Evolutionary conservation across 2,797 vertebrate genomes (phyloP).

Genomic region (Poecilia velifera): DNA sequence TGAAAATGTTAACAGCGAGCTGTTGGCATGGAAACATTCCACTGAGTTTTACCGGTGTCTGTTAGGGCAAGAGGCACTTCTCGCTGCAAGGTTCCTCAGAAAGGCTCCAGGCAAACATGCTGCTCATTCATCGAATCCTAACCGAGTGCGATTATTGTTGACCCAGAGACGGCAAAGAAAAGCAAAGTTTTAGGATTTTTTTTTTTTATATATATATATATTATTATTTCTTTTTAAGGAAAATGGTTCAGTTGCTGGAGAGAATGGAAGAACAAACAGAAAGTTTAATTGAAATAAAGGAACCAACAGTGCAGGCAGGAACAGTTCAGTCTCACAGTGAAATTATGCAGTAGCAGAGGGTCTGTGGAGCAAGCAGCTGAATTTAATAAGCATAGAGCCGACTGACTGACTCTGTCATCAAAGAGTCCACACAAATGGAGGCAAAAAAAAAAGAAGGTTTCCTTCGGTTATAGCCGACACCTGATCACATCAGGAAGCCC

Average conservation of each 20-base stretch:
- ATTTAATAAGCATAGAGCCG: slow-evolving; percentile 24
- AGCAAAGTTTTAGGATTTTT: background rate
- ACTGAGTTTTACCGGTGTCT: slow-evolving; percentile 65
- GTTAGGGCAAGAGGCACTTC: slow-evolving; percentile 55
- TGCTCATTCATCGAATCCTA: slow-evolving; percentile 33
- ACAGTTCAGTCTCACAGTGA: slow-evolving; percentile 18
- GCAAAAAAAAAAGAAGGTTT: background rate
- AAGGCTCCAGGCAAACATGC: slow-evolving; percentile 46
- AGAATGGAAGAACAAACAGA: slow-evolving; percentile 26
- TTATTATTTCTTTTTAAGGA: background rate
- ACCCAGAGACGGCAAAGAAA: slow-evolving; percentile 20
- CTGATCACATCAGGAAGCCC: slow-evolving; percentile 14
- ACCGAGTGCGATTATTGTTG: slow-evolving; percentile 22
- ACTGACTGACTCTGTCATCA: slow-evolving; percentile 1
- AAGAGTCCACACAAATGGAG: background rate
- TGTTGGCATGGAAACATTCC: slow-evolving; percentile 81
- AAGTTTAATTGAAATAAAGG: slow-evolving; percentile 28
- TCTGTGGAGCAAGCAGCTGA: slow-evolving; percentile 16
- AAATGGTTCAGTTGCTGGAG: slow-evolving; percentile 2
- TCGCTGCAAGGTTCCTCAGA: slow-evolving; percentile 42
- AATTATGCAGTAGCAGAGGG: slow-evolving; percentile 25
- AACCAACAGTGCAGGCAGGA: slow-evolving; percentile 4
- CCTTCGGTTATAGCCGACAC: background rate
- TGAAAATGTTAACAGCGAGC: slow-evolving; percentile 56
- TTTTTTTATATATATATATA: too few species aligned